Evolutionary conservation across 1,140 invertebrate genomes (phyloP).

Genomic region (Ladona fulva): DNA sequence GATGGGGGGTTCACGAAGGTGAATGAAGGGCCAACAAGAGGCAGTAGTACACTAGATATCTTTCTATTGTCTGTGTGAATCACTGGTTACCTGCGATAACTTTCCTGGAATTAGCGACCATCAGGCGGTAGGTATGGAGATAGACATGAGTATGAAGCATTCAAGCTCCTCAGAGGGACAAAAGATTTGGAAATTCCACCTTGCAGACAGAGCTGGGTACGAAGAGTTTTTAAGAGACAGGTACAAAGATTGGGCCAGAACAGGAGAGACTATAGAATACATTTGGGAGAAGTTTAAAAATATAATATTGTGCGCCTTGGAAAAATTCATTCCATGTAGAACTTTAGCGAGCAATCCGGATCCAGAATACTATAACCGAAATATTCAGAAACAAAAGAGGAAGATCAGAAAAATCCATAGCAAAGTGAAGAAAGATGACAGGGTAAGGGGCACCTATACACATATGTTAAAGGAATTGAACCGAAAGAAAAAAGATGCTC

Average conservation of each 20-base stretch:
- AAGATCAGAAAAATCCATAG: neutral
- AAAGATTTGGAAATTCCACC: neutral
- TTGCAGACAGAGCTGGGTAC: neutral
- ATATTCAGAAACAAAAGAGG: neutral
- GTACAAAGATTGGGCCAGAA: neutral
- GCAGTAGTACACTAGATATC: neutral
- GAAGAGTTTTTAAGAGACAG: neutral
- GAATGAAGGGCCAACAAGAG: neutral
- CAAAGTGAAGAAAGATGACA: neutral
- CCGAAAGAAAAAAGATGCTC: neutral
- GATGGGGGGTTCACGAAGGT: neutral
- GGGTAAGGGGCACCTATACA: neutral
- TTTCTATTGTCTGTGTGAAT: neutral
- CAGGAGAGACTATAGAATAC: neutral
- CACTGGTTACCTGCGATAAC: neutral
- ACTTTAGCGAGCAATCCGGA: neutral
- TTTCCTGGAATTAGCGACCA: neutral
- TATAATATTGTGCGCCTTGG: neutral
- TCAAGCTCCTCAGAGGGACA: neutral
- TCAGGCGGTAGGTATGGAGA: neutral
- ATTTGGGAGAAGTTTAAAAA: neutral
- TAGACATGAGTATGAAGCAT: neutral
- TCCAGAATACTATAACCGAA: too few relatives aligned
- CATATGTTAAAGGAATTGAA: neutral
- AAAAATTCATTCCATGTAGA: neutral